A percentile compares a stretch with the other conserved stretches of the same genome.
These are phyloP conservation scores for Elegia similella DNA, from an alignment of 2,888 invertebrate genomes.

Conservation along the genomic window DNA sequence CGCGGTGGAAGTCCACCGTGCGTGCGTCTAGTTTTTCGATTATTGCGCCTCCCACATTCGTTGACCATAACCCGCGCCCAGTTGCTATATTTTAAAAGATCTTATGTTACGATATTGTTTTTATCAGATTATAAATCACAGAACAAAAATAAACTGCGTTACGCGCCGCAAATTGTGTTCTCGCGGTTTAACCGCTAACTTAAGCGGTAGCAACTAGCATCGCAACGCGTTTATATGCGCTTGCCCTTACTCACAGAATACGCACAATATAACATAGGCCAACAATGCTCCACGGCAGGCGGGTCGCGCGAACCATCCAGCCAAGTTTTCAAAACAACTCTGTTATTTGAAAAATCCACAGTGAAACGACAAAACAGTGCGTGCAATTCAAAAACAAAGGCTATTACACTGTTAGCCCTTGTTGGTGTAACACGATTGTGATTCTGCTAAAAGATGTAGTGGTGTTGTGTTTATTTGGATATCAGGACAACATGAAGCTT, in stretches of 20 bases:
- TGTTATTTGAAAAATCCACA: constrained; percentile 72
- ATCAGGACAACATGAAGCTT: constrained; percentile 52
- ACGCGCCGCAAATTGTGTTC: too few relatives aligned
- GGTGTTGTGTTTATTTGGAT: constrained; percentile 50
- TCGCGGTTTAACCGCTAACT: too few relatives aligned
- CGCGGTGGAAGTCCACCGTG: too few relatives aligned
- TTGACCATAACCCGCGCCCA: too few relatives aligned
- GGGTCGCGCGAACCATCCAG: constrained; percentile 47
- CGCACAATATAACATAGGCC: constrained; percentile 54
- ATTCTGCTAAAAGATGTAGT: constrained; percentile 56
- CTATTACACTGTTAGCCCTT: constrained; percentile 38
- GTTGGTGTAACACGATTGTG: constrained; percentile 41
- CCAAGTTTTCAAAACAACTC: constrained; percentile 73
- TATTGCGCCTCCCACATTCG: too few relatives aligned
- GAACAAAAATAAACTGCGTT: too few relatives aligned
- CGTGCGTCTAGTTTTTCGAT: too few relatives aligned
- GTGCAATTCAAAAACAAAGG: constrained; percentile 68
- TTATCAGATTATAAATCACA: too few relatives aligned
- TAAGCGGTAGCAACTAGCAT: too few relatives aligned
- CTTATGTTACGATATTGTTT: too few relatives aligned
- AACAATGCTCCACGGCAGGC: constrained; percentile 59
- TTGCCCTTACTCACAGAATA: constrained; percentile 24
- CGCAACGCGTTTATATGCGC: too few relatives aligned
- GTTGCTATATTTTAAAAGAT: too few relatives aligned
- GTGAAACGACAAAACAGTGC: constrained; percentile 72